Evolutionary conservation across 2,797 vertebrate species (phyloP).

Genomic region (Corythornis leucogaster): DNA sequence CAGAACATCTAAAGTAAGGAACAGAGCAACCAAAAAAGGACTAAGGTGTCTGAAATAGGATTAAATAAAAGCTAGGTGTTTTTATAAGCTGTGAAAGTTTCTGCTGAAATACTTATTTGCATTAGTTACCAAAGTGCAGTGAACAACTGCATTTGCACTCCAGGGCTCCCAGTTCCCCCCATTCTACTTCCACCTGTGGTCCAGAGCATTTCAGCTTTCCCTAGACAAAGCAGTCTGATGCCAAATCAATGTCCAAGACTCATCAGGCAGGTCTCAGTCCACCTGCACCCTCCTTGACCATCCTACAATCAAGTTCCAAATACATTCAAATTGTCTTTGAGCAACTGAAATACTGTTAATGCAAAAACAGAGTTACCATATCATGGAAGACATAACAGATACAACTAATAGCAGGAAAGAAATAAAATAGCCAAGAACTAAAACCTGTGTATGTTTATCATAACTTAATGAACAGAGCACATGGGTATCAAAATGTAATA

Average conservation of each 20-base stretch:
- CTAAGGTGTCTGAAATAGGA: background rate
- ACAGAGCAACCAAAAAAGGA: background rate
- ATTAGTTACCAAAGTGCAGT: background rate
- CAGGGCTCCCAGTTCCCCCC: background rate
- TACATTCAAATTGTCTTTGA: background rate
- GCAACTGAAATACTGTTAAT: background rate
- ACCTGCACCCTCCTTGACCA: background rate
- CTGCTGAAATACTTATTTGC: background rate
- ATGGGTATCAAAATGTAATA: background rate
- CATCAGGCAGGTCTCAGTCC: background rate
- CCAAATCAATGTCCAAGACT: background rate
- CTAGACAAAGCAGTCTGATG: background rate
- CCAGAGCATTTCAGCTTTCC: background rate
- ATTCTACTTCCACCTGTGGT: accelerated
- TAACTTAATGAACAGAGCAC: background rate
- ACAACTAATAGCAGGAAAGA: background rate
- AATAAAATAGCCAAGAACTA: background rate
- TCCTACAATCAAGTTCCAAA: background rate
- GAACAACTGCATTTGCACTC: background rate
- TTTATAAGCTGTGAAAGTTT: background rate
- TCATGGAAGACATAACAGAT: background rate
- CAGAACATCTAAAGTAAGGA: background rate
- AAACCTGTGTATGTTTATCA: background rate
- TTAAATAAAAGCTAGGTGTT: background rate
- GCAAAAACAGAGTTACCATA: background rate